phyloP scores from a whole-genome alignment of 1,140 invertebrate genomes.

The Venustaconcha ellipsiformis region DNA sequence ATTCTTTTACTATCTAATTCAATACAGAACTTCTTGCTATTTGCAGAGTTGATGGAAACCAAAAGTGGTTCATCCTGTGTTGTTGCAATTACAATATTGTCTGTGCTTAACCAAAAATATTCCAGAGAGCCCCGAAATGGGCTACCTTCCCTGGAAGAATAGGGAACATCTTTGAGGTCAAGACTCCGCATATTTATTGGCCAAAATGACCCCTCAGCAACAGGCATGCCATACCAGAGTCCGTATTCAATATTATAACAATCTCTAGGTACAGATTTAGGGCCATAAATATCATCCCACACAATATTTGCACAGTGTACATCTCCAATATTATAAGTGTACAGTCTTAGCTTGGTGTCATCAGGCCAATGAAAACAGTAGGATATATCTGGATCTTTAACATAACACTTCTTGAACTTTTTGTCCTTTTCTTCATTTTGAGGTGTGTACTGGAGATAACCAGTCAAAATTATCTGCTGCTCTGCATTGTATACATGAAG shows the following conservation, averaged over 20 bases:
- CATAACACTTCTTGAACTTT: conserved; percentile 19
- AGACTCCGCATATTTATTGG: conserved; percentile 6
- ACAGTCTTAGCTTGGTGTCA: conserved; percentile 16
- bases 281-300: conserved; percentile 14
- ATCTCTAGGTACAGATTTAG: conserved; percentile 6
- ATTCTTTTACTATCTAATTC: conserved; percentile 8
- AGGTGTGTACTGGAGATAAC: conserved; percentile 1
- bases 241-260: conserved; percentile 25
- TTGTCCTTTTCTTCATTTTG: conserved; percentile 6
- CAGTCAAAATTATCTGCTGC: conserved; percentile 25
- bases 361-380: conserved; percentile 27
- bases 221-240: conserved; percentile 28
- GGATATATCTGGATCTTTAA: conserved; percentile 6
- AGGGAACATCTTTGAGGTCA: conserved; percentile 6
- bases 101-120: conserved; percentile 51
- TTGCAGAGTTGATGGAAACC: conserved; percentile 25
- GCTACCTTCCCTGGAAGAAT: conserved; percentile 6
- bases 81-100: conserved; percentile 46
- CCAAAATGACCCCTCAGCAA: conserved; percentile 25
- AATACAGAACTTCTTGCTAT: conserved; percentile 24
- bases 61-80: conserved; percentile 41
- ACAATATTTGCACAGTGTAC: conserved; percentile 29
- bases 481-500: conserved; percentile 27
- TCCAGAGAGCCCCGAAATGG: conserved; percentile 27
- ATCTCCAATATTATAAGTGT: conserved; percentile 4